phyloP scores from a whole-genome alignment of 2,113 vertebrate species.

The Alouatta palliata region DNA sequence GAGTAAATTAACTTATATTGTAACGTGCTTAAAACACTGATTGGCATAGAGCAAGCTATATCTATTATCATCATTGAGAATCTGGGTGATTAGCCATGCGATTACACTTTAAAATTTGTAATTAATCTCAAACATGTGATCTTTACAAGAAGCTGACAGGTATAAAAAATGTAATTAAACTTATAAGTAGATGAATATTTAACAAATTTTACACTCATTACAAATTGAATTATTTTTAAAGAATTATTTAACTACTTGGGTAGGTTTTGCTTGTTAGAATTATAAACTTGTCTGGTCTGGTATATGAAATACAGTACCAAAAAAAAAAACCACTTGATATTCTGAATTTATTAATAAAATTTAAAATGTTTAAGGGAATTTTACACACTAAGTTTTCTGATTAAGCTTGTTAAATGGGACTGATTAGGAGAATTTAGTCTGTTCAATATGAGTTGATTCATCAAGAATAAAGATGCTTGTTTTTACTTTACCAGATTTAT shows the following conservation, averaged over 20 bases:
- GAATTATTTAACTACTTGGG: slow-evolving; percentile 16
- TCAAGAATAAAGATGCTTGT: slow-evolving; percentile 13
- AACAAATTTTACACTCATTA: slow-evolving; percentile 23
- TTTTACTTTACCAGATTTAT: slow-evolving; percentile 28
- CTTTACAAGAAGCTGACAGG: background rate
- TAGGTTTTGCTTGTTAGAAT: background rate
- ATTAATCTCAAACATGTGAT: background rate
- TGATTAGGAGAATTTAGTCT: background rate
- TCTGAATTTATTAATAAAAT: background rate
- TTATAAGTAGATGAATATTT: slow-evolving; percentile 17
- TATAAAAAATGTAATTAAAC: background rate
- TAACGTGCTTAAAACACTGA: background rate
- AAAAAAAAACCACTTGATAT: slow-evolving; percentile 6
- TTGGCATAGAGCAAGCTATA: background rate
- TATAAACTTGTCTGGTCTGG: background rate
- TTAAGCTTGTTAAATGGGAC: background rate
- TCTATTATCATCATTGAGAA: background rate
- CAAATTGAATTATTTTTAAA: background rate
- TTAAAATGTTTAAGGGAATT: background rate
- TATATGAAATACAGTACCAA: background rate
- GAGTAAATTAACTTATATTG: background rate
- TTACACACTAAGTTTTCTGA: background rate
- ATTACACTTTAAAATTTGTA: slow-evolving; percentile 44
- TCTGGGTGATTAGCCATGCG: background rate
- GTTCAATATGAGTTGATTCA: background rate